Conservation (phyloP, 2,797 vertebrate genomes). For the Sus cebifrons region DNA sequence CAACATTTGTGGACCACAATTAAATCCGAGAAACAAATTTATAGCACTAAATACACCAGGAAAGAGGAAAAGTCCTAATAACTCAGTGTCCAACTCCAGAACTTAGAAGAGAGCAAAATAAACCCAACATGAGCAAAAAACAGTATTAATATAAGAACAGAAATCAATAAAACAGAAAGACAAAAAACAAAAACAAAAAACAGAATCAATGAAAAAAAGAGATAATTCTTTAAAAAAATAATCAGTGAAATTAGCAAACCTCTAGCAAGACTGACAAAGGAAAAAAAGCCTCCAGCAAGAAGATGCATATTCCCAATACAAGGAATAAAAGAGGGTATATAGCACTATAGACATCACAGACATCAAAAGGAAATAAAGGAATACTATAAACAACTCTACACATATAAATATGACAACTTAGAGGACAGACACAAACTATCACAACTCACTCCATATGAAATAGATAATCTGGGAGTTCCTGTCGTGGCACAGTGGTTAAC, state of each 20-base stretch:
- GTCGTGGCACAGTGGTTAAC: too few species aligned
- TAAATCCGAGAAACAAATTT: background rate
- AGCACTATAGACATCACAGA: background rate
- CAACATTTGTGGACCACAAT: background rate
- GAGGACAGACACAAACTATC: background rate
- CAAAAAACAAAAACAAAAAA: background rate
- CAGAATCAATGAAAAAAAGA: background rate
- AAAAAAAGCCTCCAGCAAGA: background rate
- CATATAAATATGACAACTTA: background rate
- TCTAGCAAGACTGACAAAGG: background rate
- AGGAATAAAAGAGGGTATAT: background rate
- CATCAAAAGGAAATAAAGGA: background rate
- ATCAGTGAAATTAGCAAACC: background rate
- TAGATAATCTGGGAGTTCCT: background rate
- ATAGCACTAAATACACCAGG: background rate
- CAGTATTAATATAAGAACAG: background rate
- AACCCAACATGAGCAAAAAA: background rate
- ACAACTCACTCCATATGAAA: background rate
- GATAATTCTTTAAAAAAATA: background rate
- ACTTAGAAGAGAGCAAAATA: background rate
- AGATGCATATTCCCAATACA: background rate
- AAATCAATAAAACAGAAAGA: background rate
- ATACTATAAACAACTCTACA: background rate
- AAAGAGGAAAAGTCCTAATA: constrained; percentile 4
- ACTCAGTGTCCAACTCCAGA: background rate